Evolutionary conservation across 2,113 vertebrate genomes (phyloP).

Genomic region (Falco punctatus): DNA sequence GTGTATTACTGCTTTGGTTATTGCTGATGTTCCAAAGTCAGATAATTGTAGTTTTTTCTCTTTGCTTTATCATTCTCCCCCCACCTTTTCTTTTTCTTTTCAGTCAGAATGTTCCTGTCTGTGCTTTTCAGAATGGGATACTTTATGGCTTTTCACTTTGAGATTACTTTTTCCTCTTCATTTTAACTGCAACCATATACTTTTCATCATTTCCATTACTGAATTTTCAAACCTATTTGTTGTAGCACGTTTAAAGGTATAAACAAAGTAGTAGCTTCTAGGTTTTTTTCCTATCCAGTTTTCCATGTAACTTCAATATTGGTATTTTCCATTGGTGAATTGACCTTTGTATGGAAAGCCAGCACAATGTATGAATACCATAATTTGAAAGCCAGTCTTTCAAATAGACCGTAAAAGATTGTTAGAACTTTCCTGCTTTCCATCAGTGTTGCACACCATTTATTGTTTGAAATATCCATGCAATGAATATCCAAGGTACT

Average conservation of each 20-base stretch:
- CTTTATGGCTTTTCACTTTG: neutral
- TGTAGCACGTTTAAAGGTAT: neutral
- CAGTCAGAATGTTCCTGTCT: neutral
- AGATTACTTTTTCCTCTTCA: neutral
- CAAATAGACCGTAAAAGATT: neutral
- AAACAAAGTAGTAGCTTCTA: neutral
- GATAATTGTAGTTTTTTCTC: slow-evolving; percentile 20
- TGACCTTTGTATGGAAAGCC: neutral
- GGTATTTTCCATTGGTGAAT: neutral
- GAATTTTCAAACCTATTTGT: neutral
- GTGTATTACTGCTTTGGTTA: slow-evolving; percentile 31
- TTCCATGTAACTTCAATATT: neutral
- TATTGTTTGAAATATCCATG: neutral
- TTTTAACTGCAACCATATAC: neutral
- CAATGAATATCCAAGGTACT: neutral
- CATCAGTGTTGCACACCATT: neutral
- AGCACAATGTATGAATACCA: neutral
- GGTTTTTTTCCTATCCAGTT: neutral
- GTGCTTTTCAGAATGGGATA: neutral
- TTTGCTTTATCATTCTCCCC: neutral
- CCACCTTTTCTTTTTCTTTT: neutral
- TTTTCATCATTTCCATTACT: neutral
- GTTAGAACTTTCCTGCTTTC: neutral
- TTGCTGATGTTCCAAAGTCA: slow-evolving; percentile 45
- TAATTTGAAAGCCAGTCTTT: neutral